Evolutionary conservation across 2,888 invertebrate species (phyloP).

Genomic region (Parnassius orleans): DNA sequence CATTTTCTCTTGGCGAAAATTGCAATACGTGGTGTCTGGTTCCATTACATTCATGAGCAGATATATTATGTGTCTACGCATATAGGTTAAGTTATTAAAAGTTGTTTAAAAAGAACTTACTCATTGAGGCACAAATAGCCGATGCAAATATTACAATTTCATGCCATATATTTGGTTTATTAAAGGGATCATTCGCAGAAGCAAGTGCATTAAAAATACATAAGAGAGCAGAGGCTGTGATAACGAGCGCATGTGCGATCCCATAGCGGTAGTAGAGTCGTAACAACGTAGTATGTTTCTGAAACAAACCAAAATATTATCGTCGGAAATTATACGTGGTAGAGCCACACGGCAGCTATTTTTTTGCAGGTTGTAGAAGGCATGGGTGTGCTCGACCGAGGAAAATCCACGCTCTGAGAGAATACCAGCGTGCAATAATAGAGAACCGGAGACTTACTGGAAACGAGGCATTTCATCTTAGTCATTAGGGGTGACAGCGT

Average conservation of each 20-base stretch:
- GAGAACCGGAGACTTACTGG: too few species aligned
- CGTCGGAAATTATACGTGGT: too few species aligned
- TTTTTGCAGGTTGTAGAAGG: too few species aligned
- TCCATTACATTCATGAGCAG: too few species aligned
- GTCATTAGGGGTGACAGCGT: too few species aligned
- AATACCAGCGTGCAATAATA: too few species aligned
- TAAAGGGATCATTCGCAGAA: background rate
- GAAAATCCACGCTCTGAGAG: too few species aligned
- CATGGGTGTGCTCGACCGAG: too few species aligned
- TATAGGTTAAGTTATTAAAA: background rate
- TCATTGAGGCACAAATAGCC: background rate
- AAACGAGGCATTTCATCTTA: too few species aligned
- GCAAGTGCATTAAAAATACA: background rate
- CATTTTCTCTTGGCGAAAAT: too few species aligned
- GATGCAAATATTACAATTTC: background rate
- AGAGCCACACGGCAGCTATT: too few species aligned
- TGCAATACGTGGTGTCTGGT: too few species aligned
- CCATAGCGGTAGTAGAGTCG: slow-evolving; percentile 31
- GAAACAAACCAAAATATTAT: slow-evolving; percentile 19
- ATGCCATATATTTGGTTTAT: background rate
- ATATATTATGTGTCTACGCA: background rate
- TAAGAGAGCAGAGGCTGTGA: background rate
- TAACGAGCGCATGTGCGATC: slow-evolving; percentile 1
- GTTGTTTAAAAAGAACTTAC: slow-evolving; percentile 5
- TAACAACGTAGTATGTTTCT: slow-evolving; percentile 33